phyloP scores from a whole-genome alignment of 2,888 invertebrate species.

The Rhopalosiphum nymphaeae region DNA sequence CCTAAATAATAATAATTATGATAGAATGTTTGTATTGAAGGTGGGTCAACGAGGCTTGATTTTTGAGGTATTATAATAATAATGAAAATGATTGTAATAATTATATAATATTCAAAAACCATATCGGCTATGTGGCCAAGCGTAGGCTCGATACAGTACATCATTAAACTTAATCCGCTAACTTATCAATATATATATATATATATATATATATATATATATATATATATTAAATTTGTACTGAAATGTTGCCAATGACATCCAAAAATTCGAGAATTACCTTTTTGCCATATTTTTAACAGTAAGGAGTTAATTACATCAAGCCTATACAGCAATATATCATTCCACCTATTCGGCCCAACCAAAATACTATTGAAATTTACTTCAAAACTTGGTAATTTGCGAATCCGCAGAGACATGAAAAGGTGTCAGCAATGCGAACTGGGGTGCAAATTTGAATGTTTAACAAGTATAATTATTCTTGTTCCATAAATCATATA shows the following conservation, averaged over 20 bases:
- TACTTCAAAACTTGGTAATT: not conserved
- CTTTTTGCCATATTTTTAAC: not conserved
- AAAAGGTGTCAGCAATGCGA: too few relatives aligned
- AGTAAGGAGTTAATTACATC: not conserved
- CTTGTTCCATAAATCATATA: not conserved
- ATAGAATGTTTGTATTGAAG: not conserved
- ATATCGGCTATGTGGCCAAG: not conserved
- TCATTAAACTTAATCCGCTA: not conserved
- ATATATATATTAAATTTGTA: not conserved
- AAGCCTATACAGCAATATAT: not conserved
- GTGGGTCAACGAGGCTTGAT: not conserved
- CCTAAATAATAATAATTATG: not conserved
- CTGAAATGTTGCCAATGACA: not conserved
- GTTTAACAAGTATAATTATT: not conserved
- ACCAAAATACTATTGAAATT: not conserved
- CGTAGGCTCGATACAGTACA: not conserved
- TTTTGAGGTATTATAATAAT: not conserved
- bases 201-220: too few relatives aligned
- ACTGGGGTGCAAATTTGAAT: not conserved
- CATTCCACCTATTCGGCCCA: not conserved
- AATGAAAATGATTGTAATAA: not conserved
- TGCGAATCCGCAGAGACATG: not conserved
- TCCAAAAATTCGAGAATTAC: not conserved
- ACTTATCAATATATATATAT: not conserved
- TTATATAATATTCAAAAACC: not conserved